Evolutionary conservation across 2,888 invertebrate genomes (phyloP), one percentile per base, ranked within the genome.

Genomic region (Hirtodrosophila histrioides): DNA sequence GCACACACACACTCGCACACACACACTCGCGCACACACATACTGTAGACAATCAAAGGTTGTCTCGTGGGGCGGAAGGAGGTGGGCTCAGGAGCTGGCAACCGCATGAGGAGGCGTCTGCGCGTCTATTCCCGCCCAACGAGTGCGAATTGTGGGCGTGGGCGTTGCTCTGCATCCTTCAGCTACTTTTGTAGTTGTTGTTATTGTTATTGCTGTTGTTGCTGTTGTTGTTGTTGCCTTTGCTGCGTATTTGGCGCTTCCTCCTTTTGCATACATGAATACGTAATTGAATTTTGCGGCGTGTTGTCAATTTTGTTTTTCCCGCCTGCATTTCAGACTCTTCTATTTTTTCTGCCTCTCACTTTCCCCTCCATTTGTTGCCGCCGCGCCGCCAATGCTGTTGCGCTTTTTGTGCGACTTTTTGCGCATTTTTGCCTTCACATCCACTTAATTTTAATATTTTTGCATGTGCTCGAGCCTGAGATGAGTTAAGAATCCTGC

Each of bases 271-370:
- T 85, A 85, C 80, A 85, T 85, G 84, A 85, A 85, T 85, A 85
- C 74, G 82, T 85, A 85, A 85, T 85, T 85, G 85, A 86, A 86
- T 85, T 85, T 74, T 85, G 84, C 85, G 84, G 84, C 84, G 73
- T 75, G 86, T 78, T 82, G 85, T 84, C 84, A 79, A 86, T 83
- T 84, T 77, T 71, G 75, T 78, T 83, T 73, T 78, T 80, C 70
- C 80, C 79, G 70, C 82, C 76, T 74, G 78, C 76, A 65, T 63
- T 78, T 73, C 33, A 60, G 39, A 17, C 17, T 1, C 7, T 39
- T 24, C 27, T 27, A n/a, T 48, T 48, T 35, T 41, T 46, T 10
- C 36, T 9, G 27, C 10, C 5, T 12, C 17, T 5, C 27, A 27
- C 27, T 35, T 55, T 69, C 51, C 37, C 35, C 29, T 50, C 23